Conservation (phyloP, 2,113 vertebrate genomes). For the Oreocharis arfaki region DNA sequence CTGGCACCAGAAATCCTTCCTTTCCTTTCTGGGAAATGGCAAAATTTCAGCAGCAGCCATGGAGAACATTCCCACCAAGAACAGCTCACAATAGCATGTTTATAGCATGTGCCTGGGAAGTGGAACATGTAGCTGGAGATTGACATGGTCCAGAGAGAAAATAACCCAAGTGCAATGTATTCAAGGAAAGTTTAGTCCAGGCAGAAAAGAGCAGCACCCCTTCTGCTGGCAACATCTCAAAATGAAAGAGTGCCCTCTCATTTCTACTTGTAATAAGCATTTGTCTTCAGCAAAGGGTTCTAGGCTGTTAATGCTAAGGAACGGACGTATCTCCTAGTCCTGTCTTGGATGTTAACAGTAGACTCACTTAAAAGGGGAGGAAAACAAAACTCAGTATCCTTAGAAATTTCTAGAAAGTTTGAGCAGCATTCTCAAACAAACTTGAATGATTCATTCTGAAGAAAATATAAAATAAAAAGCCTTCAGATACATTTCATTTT, state of each 20-base stretch:
- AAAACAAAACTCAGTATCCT: background rate
- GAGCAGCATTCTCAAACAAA: background rate
- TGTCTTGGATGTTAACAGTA: background rate
- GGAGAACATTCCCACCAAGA: background rate
- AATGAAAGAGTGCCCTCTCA: background rate
- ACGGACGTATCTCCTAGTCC: background rate
- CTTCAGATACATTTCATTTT: background rate
- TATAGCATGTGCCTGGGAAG: background rate
- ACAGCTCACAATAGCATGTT: background rate
- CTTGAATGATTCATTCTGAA: background rate
- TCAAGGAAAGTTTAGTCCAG: background rate
- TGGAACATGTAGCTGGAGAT: background rate
- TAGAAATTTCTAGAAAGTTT: background rate
- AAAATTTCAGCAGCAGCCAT: background rate
- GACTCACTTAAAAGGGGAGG: background rate
- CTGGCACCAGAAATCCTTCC: background rate
- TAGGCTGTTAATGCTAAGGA: background rate
- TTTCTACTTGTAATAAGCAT: background rate
- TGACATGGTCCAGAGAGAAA: background rate
- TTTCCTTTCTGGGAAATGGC: background rate
- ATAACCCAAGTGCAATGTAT: background rate
- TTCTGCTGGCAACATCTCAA: background rate
- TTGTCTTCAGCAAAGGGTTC: background rate
- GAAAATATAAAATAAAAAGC: conserved; percentile 5
- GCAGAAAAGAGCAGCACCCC: background rate